These are phyloP conservation scores for Xestia sexstrigata DNA, from an alignment of 2,888 invertebrate species.

Conservation along the genomic window DNA sequence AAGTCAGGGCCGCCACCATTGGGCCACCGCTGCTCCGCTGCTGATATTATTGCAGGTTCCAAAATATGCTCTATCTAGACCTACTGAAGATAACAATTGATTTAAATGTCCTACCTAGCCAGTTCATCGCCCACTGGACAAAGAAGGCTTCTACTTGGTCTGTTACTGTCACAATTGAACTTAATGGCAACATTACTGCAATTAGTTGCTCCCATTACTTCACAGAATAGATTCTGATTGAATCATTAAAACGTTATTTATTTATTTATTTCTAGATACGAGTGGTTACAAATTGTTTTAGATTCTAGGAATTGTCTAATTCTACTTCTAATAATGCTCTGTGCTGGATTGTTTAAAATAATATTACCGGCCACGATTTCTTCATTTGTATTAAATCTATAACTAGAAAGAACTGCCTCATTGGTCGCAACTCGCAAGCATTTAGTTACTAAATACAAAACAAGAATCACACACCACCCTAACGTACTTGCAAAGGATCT, in stretches of 20 bases:
- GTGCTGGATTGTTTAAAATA: neutral
- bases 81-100: neutral
- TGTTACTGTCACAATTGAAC: constrained; percentile 23
- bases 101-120: neutral
- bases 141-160: neutral
- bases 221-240: constrained; percentile 15
- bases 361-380: too few species aligned
- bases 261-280: neutral
- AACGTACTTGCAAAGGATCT: too few species aligned
- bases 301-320: neutral
- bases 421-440: neutral
- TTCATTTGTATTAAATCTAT: neutral
- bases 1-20: too few species aligned
- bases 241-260: constrained; percentile 9
- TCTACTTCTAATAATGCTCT: neutral
- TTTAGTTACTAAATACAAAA: too few species aligned
- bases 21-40: too few species aligned
- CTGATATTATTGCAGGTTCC: neutral
- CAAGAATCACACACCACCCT: too few species aligned
- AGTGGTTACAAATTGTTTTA: neutral
- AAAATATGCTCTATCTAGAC: constrained; percentile 1
- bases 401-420: neutral
- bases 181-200: constrained; percentile 13
- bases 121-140: constrained; percentile 4
- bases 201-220: constrained; percentile 13